phyloP scores from a whole-genome alignment of 2,113 vertebrate genomes.

The Aythya baeri region DNA sequence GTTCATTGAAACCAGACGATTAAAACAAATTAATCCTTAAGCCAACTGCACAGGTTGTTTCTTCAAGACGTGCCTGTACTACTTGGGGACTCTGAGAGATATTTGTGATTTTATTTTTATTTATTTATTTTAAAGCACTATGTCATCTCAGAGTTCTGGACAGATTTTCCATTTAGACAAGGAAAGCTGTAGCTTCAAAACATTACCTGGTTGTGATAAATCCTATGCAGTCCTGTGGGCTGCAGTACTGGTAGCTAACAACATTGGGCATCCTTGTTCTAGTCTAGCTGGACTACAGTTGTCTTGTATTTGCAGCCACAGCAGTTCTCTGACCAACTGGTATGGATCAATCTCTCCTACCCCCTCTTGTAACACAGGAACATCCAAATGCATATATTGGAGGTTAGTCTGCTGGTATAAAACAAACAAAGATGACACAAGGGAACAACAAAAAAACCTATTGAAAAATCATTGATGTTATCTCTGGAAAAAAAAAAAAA shows the following conservation, averaged over 20 bases:
- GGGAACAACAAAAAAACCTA: neutral
- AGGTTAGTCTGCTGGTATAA: neutral
- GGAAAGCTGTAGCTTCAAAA: neutral
- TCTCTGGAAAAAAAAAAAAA: fast-evolving
- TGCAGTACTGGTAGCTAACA: neutral
- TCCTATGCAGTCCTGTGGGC: neutral
- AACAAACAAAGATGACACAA: neutral
- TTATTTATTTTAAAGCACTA: neutral
- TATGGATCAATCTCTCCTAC: neutral
- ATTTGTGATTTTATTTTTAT: no score
- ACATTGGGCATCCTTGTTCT: neutral
- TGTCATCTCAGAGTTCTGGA: neutral
- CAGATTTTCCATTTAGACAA: neutral
- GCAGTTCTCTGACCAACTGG: neutral
- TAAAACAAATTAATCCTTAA: neutral
- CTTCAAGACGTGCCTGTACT: neutral
- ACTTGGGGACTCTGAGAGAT: neutral
- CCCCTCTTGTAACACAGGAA: neutral
- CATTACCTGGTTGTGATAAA: neutral
- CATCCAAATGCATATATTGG: neutral
- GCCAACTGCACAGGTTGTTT: neutral
- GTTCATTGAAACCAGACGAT: neutral
- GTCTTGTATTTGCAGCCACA: neutral
- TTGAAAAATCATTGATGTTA: neutral
- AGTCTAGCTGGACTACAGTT: no score